Percentiles rank a stretch among this genome's conserved stretches.
These are phyloP conservation scores for Ceratitis capitata DNA, from an alignment of 1,140 invertebrate genomes.

Conservation along the genomic window DNA sequence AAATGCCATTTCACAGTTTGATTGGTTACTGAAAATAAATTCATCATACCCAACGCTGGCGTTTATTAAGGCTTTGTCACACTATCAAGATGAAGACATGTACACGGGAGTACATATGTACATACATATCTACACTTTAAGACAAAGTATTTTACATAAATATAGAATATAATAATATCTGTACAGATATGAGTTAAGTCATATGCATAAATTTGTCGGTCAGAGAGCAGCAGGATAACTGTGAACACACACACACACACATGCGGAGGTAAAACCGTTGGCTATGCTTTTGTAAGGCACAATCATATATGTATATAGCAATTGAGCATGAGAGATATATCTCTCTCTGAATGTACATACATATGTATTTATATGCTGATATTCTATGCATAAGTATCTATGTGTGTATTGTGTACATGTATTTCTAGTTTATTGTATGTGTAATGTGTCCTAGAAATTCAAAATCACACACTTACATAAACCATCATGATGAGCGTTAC, in stretches of 20 bases:
- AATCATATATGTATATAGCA: background rate
- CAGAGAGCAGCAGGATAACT: background rate
- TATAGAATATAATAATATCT: background rate
- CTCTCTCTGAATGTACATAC: too few species aligned
- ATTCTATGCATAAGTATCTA: background rate
- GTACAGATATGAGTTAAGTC: background rate
- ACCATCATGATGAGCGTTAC: too few species aligned
- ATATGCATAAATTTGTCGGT: constrained; percentile 11
- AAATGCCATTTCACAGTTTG: too few species aligned
- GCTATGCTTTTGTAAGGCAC: too few species aligned
- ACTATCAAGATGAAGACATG: background rate
- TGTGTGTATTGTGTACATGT: background rate
- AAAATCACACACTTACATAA: constrained; percentile 8
- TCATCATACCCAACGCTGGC: background rate
- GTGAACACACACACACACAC: background rate
- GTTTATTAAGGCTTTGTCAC: background rate
- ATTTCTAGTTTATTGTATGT: background rate
- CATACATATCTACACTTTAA: too few species aligned
- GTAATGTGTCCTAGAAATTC: constrained; percentile 17
- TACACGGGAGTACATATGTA: background rate
- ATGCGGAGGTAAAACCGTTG: too few species aligned
- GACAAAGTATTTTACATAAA: too few species aligned
- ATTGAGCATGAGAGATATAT: too few species aligned
- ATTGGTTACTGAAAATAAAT: too few species aligned
- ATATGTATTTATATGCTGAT: background rate